Percentiles rank a stretch among this genome's conserved stretches.
Conservation (phyloP, 2,113 vertebrate genomes). For the Tiliqua scincoides region DNA sequence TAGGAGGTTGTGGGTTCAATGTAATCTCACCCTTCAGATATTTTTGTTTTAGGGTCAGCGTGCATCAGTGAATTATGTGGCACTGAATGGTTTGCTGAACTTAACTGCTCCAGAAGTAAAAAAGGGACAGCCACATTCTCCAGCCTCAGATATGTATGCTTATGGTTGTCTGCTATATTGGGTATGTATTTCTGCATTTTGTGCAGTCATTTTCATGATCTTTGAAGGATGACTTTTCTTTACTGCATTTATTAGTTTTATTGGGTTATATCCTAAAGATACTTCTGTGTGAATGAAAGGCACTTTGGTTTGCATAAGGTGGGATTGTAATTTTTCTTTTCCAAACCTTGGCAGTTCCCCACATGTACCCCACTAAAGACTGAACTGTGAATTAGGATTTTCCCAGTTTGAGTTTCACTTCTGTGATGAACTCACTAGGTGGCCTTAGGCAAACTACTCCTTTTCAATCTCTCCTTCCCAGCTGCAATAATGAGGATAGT, state of each 20-base stretch:
- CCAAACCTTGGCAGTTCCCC: too few relatives aligned
- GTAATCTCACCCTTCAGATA: not conserved
- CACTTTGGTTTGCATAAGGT: too few relatives aligned
- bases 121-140: constrained; percentile 71
- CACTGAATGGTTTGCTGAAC: constrained; percentile 66
- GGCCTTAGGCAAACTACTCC: too few relatives aligned
- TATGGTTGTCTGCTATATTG: constrained; percentile 82
- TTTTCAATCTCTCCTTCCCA: too few relatives aligned
- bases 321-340: not conserved
- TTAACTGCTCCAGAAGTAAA: constrained; percentile 80
- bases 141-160: constrained; percentile 81
- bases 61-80: constrained; percentile 66
- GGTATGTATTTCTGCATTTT: constrained; percentile 67
- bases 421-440: too few relatives aligned
- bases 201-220: not conserved
- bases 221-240: not conserved
- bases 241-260: not conserved
- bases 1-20: not conserved
- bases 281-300: too few relatives aligned
- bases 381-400: too few relatives aligned
- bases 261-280: too few relatives aligned
- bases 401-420: too few relatives aligned
- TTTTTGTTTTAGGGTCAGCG: constrained; percentile 73
- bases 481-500: too few relatives aligned
- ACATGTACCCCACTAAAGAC: too few relatives aligned